phyloP scores from a whole-genome alignment of 2,888 invertebrate species.

The Lasioglossum lativentre region DNA sequence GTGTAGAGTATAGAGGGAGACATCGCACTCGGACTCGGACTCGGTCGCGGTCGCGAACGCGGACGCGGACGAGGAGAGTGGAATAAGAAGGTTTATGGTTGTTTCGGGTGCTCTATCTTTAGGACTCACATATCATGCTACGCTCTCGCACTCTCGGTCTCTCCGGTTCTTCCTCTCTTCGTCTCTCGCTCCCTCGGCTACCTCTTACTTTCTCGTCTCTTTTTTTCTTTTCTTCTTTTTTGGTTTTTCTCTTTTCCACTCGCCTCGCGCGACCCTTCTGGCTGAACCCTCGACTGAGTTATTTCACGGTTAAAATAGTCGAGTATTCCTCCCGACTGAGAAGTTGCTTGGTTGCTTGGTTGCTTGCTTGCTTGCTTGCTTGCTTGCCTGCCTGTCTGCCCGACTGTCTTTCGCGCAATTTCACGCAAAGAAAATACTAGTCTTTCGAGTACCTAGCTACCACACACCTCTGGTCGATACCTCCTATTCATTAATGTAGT shows the following conservation, averaged over 20 bases:
- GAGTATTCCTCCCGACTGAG: constrained; percentile 73
- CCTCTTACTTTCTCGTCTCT: constrained; percentile 16
- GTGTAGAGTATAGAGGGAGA: constrained; percentile 25
- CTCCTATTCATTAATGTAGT: neutral
- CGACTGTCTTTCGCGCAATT: constrained; percentile 53
- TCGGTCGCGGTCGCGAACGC: neutral
- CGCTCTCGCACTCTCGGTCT: constrained; percentile 59
- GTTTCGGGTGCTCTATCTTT: constrained; percentile 81
- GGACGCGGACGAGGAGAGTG: constrained; percentile 45
- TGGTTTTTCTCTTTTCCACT: constrained; percentile 54
- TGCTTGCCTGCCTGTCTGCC: neutral
- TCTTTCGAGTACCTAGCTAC: constrained; percentile 24
- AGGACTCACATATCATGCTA: constrained; percentile 79
- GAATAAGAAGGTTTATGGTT: constrained; percentile 78
- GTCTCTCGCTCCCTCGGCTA: constrained; percentile 12
- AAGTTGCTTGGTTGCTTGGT: constrained; percentile 36
- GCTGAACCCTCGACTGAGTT: constrained; percentile 78
- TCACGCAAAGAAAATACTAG: constrained; percentile 61
- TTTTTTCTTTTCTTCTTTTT: constrained; percentile 22
- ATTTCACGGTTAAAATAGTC: constrained; percentile 83
- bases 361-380: neutral
- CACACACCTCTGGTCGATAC: neutral
- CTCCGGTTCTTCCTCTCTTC: neutral
- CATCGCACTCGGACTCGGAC: constrained; percentile 10
- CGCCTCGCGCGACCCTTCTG: constrained; percentile 65